Base-by-base conservation (phyloP, 2,113 vertebrate genomes). In the Larimichthys crocea region DNA sequence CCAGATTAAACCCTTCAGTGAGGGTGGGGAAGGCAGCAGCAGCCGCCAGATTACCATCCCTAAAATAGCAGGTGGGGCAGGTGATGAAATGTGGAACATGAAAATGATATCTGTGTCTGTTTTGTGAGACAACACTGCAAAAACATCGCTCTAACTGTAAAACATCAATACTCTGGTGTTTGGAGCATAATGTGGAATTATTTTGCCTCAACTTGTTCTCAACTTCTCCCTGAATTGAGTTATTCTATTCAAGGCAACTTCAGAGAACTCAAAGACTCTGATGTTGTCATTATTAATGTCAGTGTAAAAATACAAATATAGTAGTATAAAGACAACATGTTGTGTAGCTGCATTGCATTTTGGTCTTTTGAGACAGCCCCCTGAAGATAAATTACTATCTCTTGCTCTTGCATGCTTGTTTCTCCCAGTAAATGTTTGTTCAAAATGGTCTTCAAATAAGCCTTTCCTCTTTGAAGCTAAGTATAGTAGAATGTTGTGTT, bases 11-110 rank as follows among this genome's bases (percentile, higher is more conserved):
- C 97, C 98, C 4, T 95, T 99, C 93, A 99, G 98, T 0, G 98
- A 99, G 57, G 98, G 98, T 14, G 98, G 98, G 0, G 98, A 99
- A 0, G 98, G 98, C 75, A 96, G 95, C 91, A 97, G 97, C 95
- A 99, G 98, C 31, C 93, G 95, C 62, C 97, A 97, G 65, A 99
- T 99, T 89, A 97, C 96, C 76, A 99, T 99, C 72, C 98, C 97
- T 90, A 97, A 96, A 80, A 91, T 90, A 83, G 86, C 93, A 94
- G 95, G 95, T 96, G 50, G 74, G 89, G 50, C 16, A 53, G 20
- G 22, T 0, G 20, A 42, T 44, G 50, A 53, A 46, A 66, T 62
- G 40, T 48, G 40, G 44, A 42, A 44, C 26, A 24, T 31, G 17
- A 72, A 64, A 70, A 19, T 14, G 24, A 63, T 42, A 19, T 29